phyloP scores from a whole-genome alignment of 92 coral and sea anemone genomes.

The Galaxea fascicularis region DNA sequence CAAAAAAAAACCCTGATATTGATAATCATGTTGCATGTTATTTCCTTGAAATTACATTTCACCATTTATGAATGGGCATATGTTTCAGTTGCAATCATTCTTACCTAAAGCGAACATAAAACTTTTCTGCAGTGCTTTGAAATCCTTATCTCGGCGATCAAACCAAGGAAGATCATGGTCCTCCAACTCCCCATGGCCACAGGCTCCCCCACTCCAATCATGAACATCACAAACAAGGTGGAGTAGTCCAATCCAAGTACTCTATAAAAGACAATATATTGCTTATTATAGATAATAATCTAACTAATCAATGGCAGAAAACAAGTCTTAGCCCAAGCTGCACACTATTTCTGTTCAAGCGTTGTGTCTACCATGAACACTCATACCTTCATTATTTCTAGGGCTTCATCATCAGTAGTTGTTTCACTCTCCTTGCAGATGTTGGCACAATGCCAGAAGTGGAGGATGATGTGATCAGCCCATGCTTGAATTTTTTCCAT shows the following conservation, averaged over 20 bases:
- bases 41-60: background rate
- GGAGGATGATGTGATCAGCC: slow-evolving; percentile 38
- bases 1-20: background rate
- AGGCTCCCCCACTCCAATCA: background rate
- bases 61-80: slow-evolving; percentile 1
- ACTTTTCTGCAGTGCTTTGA: slow-evolving; percentile 48
- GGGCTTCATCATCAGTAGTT: slow-evolving; percentile 11
- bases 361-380: slow-evolving; percentile 3
- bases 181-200: background rate
- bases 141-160: slow-evolving; percentile 56
- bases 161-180: slow-evolving; percentile 56
- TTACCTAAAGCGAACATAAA: slow-evolving; percentile 64
- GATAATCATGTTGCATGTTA: background rate
- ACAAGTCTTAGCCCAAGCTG: background rate
- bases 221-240: slow-evolving; percentile 8
- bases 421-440: slow-evolving; percentile 12
- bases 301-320: no score
- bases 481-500: slow-evolving; percentile 50
- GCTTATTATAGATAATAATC: no score
- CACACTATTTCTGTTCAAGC: no score
- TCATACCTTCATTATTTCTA: slow-evolving; percentile 1
- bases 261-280: background rate
- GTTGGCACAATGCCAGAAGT: slow-evolving; percentile 57
- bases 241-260: slow-evolving; percentile 18
- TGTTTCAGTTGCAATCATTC: slow-evolving; percentile 1